phyloP scores from a whole-genome alignment of 2,797 vertebrate species.

The Propithecus deckenii region DNA sequence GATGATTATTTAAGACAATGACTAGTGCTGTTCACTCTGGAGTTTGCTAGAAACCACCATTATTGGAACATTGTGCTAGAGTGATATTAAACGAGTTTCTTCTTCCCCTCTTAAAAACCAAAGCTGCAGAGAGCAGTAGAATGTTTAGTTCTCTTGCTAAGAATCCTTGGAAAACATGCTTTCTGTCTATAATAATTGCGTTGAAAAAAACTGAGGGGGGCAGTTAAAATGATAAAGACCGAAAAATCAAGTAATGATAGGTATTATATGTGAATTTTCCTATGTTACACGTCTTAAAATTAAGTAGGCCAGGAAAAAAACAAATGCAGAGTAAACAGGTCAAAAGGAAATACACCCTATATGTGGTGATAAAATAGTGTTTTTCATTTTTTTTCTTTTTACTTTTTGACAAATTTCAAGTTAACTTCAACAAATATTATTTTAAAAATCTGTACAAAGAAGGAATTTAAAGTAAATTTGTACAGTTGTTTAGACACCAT shows the following conservation, averaged over 20 bases:
- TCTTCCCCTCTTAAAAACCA: conserved; percentile 6
- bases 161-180: background rate
- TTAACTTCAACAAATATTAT: conserved; percentile 25
- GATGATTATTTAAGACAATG: background rate
- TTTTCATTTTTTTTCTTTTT: conserved; percentile 18
- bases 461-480: background rate
- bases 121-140: background rate
- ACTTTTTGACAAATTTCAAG: conserved; percentile 28
- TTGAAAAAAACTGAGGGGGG: background rate
- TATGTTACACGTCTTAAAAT: background rate
- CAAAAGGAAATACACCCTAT: background rate
- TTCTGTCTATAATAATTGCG: background rate
- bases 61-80: background rate
- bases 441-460: background rate
- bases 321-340: background rate
- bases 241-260: background rate
- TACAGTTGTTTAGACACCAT: background rate
- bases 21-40: background rate
- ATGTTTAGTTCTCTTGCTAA: background rate
- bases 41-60: background rate
- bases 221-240: background rate
- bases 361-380: background rate
- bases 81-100: background rate
- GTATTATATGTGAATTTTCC: background rate
- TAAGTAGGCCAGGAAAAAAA: background rate